Base-by-base conservation (phyloP, 2,888 invertebrate species). In the Dicycla oo region DNA sequence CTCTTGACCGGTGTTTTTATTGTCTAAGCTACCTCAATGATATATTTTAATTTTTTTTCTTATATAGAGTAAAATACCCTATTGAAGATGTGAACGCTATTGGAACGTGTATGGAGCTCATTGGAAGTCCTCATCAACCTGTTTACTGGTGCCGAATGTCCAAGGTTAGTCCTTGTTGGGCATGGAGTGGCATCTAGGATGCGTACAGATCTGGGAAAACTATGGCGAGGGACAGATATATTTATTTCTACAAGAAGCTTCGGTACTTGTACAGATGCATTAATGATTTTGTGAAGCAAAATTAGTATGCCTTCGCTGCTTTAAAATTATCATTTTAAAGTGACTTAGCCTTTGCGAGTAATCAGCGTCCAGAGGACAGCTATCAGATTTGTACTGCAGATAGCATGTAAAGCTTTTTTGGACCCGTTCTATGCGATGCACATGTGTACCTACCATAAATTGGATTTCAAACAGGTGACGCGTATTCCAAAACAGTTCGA, bases 391-490 rank as follows among this genome's bases (percentile, higher is more conserved):
- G n/a, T 67, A 58, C 13, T 51, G 51, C 43, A 68, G 11, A 34
- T 53, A 68, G n/a, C 60, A 53, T 13, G 60, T 68, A 23, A 61
- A 61, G n/a, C 30, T 68, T 68, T 67, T 53, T 53, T 68, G 68
- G 51, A 68, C 30, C 30, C 60, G 30, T 68, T 68, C 43, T 34
- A 61, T 61, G 10, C 53, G 30, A 10, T 43, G 7, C 13, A 40
- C 26, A 10, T 68, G 67, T 40, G 51, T 67, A 18, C 20, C 38
- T 67, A 18, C 20, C 38, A n/a, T 67, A 60, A n/a, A 15, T 51
- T 2, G 68, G 60, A 51, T 67, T 64, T 40, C 53, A 64, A 26
- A 62, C 62, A 20, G 47, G 62, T 49, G 62, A 49, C 15, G 63
- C 49, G 15, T 64, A 56, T 43, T 56, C n/a, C 43, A 65, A 45